phyloP scores from a whole-genome alignment of 2,113 vertebrate species.

The Paramisgurnus dabryanus region DNA sequence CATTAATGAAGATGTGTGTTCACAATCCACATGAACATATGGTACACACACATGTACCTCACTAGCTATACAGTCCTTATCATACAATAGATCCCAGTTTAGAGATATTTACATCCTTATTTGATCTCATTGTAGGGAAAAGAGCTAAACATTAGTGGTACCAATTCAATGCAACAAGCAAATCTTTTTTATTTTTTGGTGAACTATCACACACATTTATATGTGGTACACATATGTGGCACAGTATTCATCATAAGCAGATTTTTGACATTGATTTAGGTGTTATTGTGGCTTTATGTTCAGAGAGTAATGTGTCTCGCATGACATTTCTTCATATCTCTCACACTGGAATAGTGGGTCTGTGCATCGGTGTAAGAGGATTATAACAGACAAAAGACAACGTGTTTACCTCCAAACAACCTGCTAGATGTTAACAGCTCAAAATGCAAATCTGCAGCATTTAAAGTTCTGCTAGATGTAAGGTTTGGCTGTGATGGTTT shows the following conservation, averaged over 20 bases:
- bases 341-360: slow-evolving; percentile 24
- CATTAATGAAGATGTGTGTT: too few species aligned
- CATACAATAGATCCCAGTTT: too few species aligned
- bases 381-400: slow-evolving; percentile 1
- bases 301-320: slow-evolving; percentile 34
- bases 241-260: slow-evolving; percentile 27
- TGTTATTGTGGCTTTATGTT: slow-evolving; percentile 30
- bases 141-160: too few species aligned
- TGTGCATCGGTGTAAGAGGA: slow-evolving; percentile 1
- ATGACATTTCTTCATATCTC: slow-evolving; percentile 41
- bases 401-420: slow-evolving; percentile 31
- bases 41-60: too few species aligned
- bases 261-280: slow-evolving; percentile 33
- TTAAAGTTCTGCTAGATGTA: neutral
- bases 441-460: slow-evolving; percentile 20
- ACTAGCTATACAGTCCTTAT: too few species aligned
- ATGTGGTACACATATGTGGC: neutral
- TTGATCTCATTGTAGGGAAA: too few species aligned
- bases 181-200: slow-evolving; percentile 35
- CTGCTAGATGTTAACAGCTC: neutral
- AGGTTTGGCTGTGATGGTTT: neutral
- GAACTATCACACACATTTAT: slow-evolving; percentile 39
- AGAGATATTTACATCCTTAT: too few species aligned
- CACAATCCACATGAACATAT: too few species aligned
- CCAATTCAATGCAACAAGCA: too few species aligned